Evolutionary conservation across 2,888 invertebrate species (phyloP), one percentile per base, ranked within the genome.

Genomic region (Clivina fossor): DNA sequence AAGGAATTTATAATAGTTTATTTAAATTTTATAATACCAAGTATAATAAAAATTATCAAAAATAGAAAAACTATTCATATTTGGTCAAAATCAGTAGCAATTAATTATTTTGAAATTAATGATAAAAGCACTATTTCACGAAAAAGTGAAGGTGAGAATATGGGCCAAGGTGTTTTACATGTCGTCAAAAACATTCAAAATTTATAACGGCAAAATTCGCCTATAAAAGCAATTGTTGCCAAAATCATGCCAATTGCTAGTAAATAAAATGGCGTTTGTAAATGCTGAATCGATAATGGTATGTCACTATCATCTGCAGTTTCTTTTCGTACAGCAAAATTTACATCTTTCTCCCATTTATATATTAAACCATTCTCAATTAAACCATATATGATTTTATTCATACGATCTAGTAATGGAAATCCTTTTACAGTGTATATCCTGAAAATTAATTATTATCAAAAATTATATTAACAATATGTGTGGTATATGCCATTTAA

Each of bases 221-320:
- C 7, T 11, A 48, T 13, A 22, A 48, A 48, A 8, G 16, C 19
- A 15, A 32, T 24, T 5, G 16, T 15, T 7, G 48, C 32, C 13
- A 48, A 3, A 3, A 11, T 9, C n/a, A 48, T 9, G 20, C 48
- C 48, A 18, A 48, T n/a, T 9, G 22, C 13, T 13, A 48, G 48
- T 22, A 48, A 16, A 11, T 48, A 48, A 16, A 48, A 48, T 3
- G 48, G 20, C 24, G 48, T 35, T 48, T 48, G 48, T 4, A 48
- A 11, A 20, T 48, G 48, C 3, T 35, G 15, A 11, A 48, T 16
- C 2, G 35, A 22, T 20, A 48, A 5, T 22, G 48, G 16, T 22
- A 24, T 15, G 24, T 24, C 35, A 35, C 20, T 22, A 2, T n/a
- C 22, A 22, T 11, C 35, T 8, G 13, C 13, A 8, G 3, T 4